A percentile compares a stretch with the other conserved stretches of the same genome.
These are phyloP conservation scores for Mycogona germanica DNA, from an alignment of 2,888 invertebrate species.

Conservation along the genomic window DNA sequence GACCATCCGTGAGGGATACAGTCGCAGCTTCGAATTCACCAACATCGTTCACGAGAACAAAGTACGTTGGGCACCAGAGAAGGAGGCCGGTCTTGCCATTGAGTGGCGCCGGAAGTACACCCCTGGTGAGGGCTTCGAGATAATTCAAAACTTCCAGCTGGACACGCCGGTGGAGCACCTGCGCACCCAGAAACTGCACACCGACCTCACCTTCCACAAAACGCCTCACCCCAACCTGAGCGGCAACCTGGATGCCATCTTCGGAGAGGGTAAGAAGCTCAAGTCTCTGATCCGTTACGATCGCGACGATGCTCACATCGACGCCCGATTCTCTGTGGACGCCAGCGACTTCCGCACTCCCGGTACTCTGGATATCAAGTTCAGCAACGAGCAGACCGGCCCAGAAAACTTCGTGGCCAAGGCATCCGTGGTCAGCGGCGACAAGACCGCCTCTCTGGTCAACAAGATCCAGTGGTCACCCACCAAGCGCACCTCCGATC, in stretches of 20 bases:
- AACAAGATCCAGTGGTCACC: slow-evolving; percentile 1
- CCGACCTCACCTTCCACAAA: background rate
- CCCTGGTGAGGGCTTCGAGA: slow-evolving; percentile 3
- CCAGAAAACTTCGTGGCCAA: background rate
- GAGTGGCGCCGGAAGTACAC: slow-evolving; percentile 7
- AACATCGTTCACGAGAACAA: slow-evolving; percentile 13
- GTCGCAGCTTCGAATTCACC: background rate
- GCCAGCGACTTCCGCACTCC: background rate
- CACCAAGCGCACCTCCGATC: background rate
- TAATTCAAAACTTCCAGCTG: slow-evolving; percentile 2
- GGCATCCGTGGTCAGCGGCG: background rate
- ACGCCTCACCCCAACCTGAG: background rate
- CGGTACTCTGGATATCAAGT: background rate
- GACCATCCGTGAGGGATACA: slow-evolving; percentile 10
- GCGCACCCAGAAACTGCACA: slow-evolving; percentile 2
- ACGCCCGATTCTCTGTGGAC: slow-evolving; percentile 1
- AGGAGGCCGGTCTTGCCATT: slow-evolving; percentile 7
- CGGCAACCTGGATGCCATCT: slow-evolving; percentile 1
- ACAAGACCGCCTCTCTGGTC: background rate
- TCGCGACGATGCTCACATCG: slow-evolving; percentile 5
- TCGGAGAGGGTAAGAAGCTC: background rate
- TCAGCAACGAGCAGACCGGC: background rate
- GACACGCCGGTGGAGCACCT: slow-evolving; percentile 3
- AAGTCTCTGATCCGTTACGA: slow-evolving; percentile 1
- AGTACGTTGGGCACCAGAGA: slow-evolving; percentile 5